Base-by-base conservation (phyloP, 2,888 invertebrate species). In the Sisyra nigra region DNA sequence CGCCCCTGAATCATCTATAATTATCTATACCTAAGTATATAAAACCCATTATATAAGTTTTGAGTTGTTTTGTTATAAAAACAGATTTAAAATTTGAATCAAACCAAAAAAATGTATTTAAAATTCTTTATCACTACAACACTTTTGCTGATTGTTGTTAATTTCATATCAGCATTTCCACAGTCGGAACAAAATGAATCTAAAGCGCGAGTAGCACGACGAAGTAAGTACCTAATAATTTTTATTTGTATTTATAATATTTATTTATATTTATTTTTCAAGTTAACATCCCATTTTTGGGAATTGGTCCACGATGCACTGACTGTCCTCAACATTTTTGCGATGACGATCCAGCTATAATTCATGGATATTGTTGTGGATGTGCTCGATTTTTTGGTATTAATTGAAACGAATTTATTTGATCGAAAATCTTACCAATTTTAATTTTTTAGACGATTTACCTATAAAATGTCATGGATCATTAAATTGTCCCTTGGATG, bases 361-460 rank as follows among this genome's bases (percentile, higher is more conserved):
- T 76, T 47, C 69, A 71, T 46, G 76, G 76, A 1, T 76, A 69
- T 53, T 77, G 76, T 56, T 77, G 76, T 50, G 75, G 76, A 1
- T 77, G 76, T 51, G 72, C 74, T 8, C 62, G 67, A 48, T 51
- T 61, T 40, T 58, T 65, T 49, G 75, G 76, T 76, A 64, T 54
- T 50, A 34, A 11, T 10, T 18, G 3, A 18, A 14, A 34, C n/a
- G 2, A 34, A 14, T 34, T 8, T 9, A 34, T 34, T 2, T 5
- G n/a, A 14, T 9, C 14, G 8, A 17, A n/a, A 17, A 17, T 37
- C 14, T 37, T 5, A 17, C 18, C 14, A 9, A 37, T 37, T 9
- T 14, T 37, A 2, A 37, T 13, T 41, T 61, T 62, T 2, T 62
- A 76, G 76, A 74, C 58, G 54, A 60, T 13, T 57, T 75, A 14